Evolutionary conservation across 2,797 vertebrate genomes (phyloP).

Genomic region (Calcarius lapponicus): DNA sequence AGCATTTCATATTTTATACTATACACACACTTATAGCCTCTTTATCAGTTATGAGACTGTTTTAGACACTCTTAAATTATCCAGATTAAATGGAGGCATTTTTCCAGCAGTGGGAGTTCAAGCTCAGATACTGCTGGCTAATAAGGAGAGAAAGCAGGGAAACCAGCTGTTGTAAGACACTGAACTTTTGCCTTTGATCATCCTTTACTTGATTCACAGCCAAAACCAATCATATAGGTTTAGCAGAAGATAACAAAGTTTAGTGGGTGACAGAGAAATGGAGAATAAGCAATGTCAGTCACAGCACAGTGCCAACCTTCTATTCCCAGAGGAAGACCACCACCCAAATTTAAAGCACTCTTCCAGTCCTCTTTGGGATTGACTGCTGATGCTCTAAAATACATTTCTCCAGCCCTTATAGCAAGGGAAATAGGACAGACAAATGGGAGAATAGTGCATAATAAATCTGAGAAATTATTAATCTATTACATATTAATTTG

Average conservation of each 20-base stretch:
- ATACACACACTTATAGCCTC: neutral
- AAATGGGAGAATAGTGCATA: neutral
- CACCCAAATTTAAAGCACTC: neutral
- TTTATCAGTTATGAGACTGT: slow-evolving; percentile 7
- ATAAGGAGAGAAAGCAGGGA: slow-evolving; percentile 50
- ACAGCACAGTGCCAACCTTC: neutral
- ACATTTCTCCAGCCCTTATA: neutral
- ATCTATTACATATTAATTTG: neutral
- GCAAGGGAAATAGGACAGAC: neutral
- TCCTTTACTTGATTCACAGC: slow-evolving; percentile 18
- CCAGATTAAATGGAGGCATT: slow-evolving; percentile 14
- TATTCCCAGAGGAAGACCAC: neutral
- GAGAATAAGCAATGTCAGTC: neutral
- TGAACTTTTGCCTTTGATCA: slow-evolving; percentile 53
- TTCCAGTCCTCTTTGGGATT: neutral
- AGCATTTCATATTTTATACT: neutral
- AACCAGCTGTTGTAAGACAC: slow-evolving; percentile 57
- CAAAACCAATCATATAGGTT: neutral
- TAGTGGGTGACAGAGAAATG: slow-evolving; percentile 18
- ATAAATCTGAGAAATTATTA: neutral
- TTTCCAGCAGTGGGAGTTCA: slow-evolving; percentile 31
- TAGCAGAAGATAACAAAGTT: slow-evolving; percentile 15
- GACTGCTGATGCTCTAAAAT: neutral
- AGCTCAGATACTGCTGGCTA: neutral
- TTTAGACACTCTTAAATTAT: slow-evolving; percentile 33